phyloP scores from a whole-genome alignment of 2,113 vertebrate genomes.

The Numenius arquata region DNA sequence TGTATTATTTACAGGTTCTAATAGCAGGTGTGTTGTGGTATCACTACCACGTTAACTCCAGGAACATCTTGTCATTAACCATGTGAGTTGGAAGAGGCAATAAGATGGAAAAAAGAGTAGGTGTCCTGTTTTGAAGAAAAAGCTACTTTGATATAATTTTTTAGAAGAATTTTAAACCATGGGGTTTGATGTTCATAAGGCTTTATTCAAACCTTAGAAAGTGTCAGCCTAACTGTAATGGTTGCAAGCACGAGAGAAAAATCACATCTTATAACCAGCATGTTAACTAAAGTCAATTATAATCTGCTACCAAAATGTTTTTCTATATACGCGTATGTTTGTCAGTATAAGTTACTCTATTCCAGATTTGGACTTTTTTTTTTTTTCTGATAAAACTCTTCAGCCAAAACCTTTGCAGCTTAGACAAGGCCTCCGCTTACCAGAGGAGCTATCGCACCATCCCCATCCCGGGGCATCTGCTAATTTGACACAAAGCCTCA shows the following conservation, averaged over 20 bases:
- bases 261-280: not conserved
- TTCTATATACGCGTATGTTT: fast-evolving
- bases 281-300: not conserved
- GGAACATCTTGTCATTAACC: not conserved
- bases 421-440: not conserved
- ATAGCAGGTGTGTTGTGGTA: not conserved
- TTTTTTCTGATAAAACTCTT: not conserved
- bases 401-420: not conserved
- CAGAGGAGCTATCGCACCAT: fast-evolving
- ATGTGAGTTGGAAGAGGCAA: not conserved
- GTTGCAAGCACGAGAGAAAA: not conserved
- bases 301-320: not conserved
- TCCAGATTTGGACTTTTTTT: not conserved
- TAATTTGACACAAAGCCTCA: fast-evolving
- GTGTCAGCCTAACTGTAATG: not conserved
- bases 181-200: not conserved
- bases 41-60: fast-evolving
- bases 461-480: not conserved
- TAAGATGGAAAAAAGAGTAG: not conserved
- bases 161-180: not conserved
- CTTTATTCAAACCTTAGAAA: not conserved
- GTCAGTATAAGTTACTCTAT: not conserved
- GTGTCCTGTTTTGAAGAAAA: not conserved
- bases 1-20: not conserved
- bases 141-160: not conserved